Base-by-base conservation (phyloP, 2,113 vertebrate genomes). In the Oreochromis tanganicae region DNA sequence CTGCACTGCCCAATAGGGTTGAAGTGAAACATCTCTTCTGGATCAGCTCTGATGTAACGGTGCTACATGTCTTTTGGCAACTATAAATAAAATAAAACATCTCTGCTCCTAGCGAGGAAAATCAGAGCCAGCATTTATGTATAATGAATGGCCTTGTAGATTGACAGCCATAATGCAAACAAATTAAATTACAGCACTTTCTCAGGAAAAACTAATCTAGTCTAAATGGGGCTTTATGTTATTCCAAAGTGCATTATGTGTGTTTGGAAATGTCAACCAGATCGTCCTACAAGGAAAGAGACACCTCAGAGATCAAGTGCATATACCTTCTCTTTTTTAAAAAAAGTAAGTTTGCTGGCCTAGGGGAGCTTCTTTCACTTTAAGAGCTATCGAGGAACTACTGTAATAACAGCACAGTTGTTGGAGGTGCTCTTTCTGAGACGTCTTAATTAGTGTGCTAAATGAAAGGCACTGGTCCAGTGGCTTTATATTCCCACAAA, bases 381-480 rank as follows among this genome's bases (percentile, higher is more conserved):
- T 24, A 41, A 27, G 46, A 63, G 61, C 61, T 59, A 7, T 19
- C 38, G n/a, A 86, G 75, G 48, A 82, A 88, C 48, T 61, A 54
- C 71, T 34, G 66, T 27, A 36, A 21, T 12, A 7, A 50, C 73
- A 66, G 87, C 21, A 54, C 32, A 36, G 78, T 71, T 78, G 38
- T 54, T 38, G n/a, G 29, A 32, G n/a, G 6, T 7, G 5, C 38
- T 84, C 46, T 13, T 81, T 91, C 82, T 85, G 80, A 89, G 66
- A 41, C 83, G 75, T 82, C 79, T 85, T 92, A 95, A 94, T 94
- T 92, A 92, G 87, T 54, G 43, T 14, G 78, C 19, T 82, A 86
- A 87, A 81, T 89, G 85, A 41, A 92, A 89, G 50, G 57, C 50
- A 34, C 82, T 6, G 38, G 75, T 91, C 68, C 81, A 59, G 19